Percentiles rank a stretch among this genome's conserved stretches.
Evolutionary conservation across 1,140 invertebrate species (phyloP).

Genomic region (Bombus pascuorum): DNA sequence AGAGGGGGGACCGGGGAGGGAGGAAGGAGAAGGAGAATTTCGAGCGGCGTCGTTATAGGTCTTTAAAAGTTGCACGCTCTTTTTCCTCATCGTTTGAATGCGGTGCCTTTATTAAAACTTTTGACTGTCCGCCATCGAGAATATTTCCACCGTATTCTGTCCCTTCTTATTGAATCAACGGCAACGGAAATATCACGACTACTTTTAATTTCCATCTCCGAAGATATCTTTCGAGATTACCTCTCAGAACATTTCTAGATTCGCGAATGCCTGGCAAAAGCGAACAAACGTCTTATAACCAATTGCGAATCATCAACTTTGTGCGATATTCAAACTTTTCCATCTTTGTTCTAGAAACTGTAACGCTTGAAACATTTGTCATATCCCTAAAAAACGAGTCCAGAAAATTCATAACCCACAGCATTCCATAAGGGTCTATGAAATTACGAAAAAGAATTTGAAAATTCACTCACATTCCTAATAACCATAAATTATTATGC

Average conservation of each 20-base stretch:
- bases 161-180: background rate
- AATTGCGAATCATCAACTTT: too few relatives aligned
- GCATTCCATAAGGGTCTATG: too few relatives aligned
- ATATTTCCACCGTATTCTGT: background rate
- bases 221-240: background rate
- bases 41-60: constrained; percentile 1
- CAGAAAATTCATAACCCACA: too few relatives aligned
- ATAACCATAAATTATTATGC: too few relatives aligned
- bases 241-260: background rate
- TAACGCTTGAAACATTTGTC: too few relatives aligned
- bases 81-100: background rate
- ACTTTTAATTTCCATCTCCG: background rate
- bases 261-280: too few relatives aligned
- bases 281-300: too few relatives aligned
- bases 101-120: constrained; percentile 35
- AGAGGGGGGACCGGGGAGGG: too few relatives aligned
- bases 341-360: too few relatives aligned
- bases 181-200: background rate
- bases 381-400: too few relatives aligned
- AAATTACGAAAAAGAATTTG: too few relatives aligned
- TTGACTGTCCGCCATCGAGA: background rate
- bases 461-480: too few relatives aligned
- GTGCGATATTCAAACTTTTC: background rate
- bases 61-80: constrained; percentile 22
- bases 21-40: background rate